phyloP scores from a whole-genome alignment of 2,888 invertebrate species.

The Tortricodes alternella region DNA sequence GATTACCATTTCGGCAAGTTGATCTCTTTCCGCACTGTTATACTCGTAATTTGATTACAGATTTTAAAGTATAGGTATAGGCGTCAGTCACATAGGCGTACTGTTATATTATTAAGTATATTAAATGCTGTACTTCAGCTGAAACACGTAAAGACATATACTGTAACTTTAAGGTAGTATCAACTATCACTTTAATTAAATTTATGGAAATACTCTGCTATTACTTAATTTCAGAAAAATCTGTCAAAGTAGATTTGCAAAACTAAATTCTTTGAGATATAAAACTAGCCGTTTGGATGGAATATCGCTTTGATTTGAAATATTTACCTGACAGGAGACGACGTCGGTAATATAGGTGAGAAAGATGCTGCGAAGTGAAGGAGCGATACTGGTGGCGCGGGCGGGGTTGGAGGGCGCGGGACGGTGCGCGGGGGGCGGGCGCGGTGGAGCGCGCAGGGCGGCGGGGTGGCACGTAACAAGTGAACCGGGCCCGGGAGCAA shows the following conservation, averaged over 20 bases:
- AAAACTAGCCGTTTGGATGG: not conserved
- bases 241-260: not conserved
- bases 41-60: not conserved
- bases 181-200: no score
- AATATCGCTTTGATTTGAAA: constrained; percentile 21
- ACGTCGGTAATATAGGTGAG: constrained; percentile 50
- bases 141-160: no score
- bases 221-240: not conserved
- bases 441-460: constrained; percentile 44
- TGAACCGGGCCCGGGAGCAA: constrained; percentile 82
- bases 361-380: constrained; percentile 73
- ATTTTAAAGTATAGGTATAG: not conserved
- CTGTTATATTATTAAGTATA: no score
- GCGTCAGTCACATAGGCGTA: no score
- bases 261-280: not conserved
- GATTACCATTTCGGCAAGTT: constrained; percentile 8
- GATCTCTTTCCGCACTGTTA: constrained; percentile 1
- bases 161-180: no score
- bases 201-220: no score
- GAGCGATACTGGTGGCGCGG: constrained; percentile 72
- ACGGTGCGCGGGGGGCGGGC: constrained; percentile 60
- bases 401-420: constrained; percentile 58
- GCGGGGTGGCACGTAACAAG: constrained; percentile 77
- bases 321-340: constrained; percentile 35
- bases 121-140: no score